These are phyloP conservation scores for Nycticorax nycticorax DNA, from an alignment of 2,113 vertebrate genomes.

Conservation along the genomic window DNA sequence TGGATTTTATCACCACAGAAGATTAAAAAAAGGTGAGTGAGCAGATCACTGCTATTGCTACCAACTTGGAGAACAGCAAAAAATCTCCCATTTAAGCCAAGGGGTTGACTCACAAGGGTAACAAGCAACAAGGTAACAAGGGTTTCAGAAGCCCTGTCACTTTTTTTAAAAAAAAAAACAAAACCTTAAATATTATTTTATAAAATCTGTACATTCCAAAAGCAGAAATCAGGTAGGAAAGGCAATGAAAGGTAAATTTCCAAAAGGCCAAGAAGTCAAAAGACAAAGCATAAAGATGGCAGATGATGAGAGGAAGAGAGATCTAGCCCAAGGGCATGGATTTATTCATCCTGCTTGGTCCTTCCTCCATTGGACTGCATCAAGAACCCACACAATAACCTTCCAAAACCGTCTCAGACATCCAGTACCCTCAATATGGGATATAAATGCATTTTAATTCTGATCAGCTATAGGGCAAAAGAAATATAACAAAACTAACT, in stretches of 20 bases:
- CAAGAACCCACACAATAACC: neutral
- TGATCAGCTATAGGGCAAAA: neutral
- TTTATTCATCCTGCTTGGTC: neutral
- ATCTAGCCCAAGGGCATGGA: rapidly evolving
- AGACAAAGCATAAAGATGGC: neutral
- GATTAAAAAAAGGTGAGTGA: neutral
- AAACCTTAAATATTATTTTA: neutral
- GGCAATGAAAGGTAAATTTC: neutral
- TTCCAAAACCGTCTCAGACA: neutral
- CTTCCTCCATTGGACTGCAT: neutral
- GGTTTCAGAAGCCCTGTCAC: neutral
- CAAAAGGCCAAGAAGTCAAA: neutral
- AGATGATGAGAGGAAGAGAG: neutral
- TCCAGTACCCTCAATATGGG: neutral
- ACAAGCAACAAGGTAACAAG: too few species aligned
- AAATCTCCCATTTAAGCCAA: neutral
- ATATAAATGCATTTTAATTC: neutral
- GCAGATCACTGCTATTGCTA: neutral
- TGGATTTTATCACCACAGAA: neutral
- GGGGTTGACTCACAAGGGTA: neutral
- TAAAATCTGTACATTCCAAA: neutral
- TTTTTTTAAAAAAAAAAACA: neutral
- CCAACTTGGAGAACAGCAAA: neutral
- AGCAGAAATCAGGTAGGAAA: neutral
- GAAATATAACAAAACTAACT: neutral